Base-by-base conservation (phyloP, 2,113 vertebrate genomes). In the Labeo catla region DNA sequence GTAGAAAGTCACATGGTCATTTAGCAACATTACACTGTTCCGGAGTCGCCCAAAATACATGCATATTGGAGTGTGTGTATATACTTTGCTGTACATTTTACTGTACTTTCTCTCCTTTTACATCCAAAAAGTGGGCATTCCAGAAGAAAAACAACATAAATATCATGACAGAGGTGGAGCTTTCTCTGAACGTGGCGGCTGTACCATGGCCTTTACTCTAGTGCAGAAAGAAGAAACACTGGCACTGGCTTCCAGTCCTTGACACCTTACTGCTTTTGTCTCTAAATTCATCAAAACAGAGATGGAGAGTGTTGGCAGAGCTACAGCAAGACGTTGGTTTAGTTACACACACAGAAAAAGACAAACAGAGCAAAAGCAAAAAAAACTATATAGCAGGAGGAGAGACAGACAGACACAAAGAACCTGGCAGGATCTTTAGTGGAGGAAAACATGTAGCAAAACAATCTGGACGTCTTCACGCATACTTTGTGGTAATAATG, bases 221-320 rank as follows among this genome's bases (percentile, higher is more conserved):
- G 92, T 91, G 91, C 82, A 94, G 92, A 91, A 94, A 93, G 93
- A 94, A 93, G 91, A 95, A 95, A 94, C 93, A 93, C 89, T 90
- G 91, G 94, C 95, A 94, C 4, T 84, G 82, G 94, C 84, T 94
- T 92, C 94, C 94, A 83, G 90, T 81, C 86, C 88, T 93, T 92
- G 94, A 93, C 88, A 81, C 92, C 91, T 91, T 91, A 93, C 91
- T 72, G 83, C 79, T 91, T 94, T 93, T 95, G 89, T 91, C 88
- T 95, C 94, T 94, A 92, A 93, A 95, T 94, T 92, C 92, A 93
- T 88, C 90, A 89, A 92, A 94, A 96, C 92, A 93, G 90, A 95
- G 89, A 93, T 83, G 89, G 70, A 92, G 81, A 90, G 80, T 86
- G 92, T 87, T 89, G 93, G 91, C 88, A 90, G 91, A 81, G 57